Base-by-base conservation (phyloP, 2,888 invertebrate species). In the Drosophila peninsularis region DNA sequence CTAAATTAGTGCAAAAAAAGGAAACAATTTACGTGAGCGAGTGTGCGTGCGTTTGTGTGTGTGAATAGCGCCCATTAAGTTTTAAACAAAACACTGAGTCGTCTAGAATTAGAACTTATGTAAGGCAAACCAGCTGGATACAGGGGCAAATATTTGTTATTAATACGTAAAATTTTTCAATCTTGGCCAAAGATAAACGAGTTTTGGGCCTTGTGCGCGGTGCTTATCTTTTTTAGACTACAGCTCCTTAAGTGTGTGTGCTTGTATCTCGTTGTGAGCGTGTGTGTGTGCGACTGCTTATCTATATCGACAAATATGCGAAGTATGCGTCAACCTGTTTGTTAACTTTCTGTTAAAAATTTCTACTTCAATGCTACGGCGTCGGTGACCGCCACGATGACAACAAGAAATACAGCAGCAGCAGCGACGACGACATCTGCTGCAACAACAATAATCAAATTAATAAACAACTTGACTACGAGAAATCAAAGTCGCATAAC, bases 311-410 rank as follows among this genome's bases (percentile, higher is more conserved):
- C 80, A 86, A 89, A 86, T 89, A 86, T 86, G 85, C 85, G 78
- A 88, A 78, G 80, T 75, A 89, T 88, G 86, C 85, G 89, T 89
- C 86, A 89, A 86, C 89, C 88, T 77, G 90, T 86, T 86, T 86
- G 78, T 80, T 78, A 78, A 88, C 88, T 80, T 86, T 86, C 82
- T 78, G 85, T 76, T 86, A 44, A 71, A 84, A 80, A 82, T 86
- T 84, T 89, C 77, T 74, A 82, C 78, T 64, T 71, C 75, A 75
- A 69, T 69, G 71, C 44, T 63, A 52, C 49, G 57, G 56, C 65
- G 61, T 55, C 61, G 73, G 36, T 77, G 65, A 73, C 58, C 73
- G 69, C 65, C 61, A 73, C 71, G 56, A 54, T 61, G 37, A 45
- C 53, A 52, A 39, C 34, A 55, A 17, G 24, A 41, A 42, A 41